Evolutionary conservation across 2,888 invertebrate species (phyloP).

Genomic region (Drosophila anceps): DNA sequence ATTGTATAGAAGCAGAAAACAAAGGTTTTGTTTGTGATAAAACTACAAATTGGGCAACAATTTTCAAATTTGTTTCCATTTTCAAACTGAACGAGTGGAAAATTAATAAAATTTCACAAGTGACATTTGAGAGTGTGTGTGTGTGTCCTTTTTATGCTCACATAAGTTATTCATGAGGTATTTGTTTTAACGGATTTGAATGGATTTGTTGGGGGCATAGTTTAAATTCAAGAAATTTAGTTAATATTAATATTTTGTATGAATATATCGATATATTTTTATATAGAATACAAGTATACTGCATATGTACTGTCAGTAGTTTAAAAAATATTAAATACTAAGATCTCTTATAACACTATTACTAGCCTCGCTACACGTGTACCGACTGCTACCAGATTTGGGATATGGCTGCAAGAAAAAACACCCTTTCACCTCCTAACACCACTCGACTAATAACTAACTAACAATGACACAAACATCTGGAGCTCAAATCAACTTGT

Average conservation of each 20-base stretch:
- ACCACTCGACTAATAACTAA: too few species aligned
- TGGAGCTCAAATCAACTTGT: too few species aligned
- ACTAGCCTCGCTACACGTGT: too few species aligned
- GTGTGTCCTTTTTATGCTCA: neutral
- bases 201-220: neutral
- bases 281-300: neutral
- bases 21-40: slow-evolving; percentile 29
- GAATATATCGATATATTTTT: neutral
- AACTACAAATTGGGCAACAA: slow-evolving; percentile 52
- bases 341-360: too few species aligned
- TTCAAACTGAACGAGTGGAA: slow-evolving; percentile 23
- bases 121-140: neutral
- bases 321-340: too few species aligned
- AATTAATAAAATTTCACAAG: slow-evolving; percentile 25
- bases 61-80: slow-evolving; percentile 42
- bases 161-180: slow-evolving; percentile 1
- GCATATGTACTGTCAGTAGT: too few species aligned
- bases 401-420: too few species aligned
- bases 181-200: neutral
- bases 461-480: too few species aligned
- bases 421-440: too few species aligned
- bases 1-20: slow-evolving; percentile 16
- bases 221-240: neutral
- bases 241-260: neutral
- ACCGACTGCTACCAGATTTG: too few species aligned